phyloP scores from a whole-genome alignment of 2,797 vertebrate species.

The Crocodylus rhombifer region DNA sequence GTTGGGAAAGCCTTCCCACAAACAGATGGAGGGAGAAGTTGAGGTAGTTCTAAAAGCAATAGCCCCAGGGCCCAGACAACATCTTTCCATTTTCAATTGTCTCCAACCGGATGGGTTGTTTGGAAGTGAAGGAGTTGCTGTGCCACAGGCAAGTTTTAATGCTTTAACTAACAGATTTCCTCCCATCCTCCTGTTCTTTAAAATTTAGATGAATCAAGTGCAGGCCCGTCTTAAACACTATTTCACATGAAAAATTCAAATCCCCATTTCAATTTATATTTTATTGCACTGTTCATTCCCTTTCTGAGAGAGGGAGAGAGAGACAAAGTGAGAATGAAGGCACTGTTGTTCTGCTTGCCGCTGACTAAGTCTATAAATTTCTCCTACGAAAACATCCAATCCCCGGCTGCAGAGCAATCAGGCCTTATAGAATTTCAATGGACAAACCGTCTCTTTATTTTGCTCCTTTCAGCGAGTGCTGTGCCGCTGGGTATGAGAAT shows the following conservation, averaged over 20 bases:
- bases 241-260: neutral
- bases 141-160: constrained; percentile 22
- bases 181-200: neutral
- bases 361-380: neutral
- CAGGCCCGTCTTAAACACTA: constrained; percentile 3
- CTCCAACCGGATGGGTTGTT: neutral
- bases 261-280: neutral
- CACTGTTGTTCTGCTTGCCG: neutral
- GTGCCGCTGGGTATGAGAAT: neutral
- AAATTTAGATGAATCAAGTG: neutral
- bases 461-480: constrained; percentile 6
- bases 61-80: constrained; percentile 16
- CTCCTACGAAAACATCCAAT: neutral
- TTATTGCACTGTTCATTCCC: neutral
- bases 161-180: constrained; percentile 17
- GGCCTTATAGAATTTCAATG: neutral
- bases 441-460: neutral
- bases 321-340: neutral
- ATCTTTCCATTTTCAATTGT: constrained; percentile 18
- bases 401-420: neutral
- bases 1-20: neutral
- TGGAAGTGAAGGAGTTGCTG: constrained; percentile 42
- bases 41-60: neutral
- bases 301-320: neutral
- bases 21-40: constrained; percentile 6